A percentile compares a stretch with the other conserved stretches of the same genome.
phyloP scores from a whole-genome alignment of 2,113 vertebrate species.

The Tragelaphus strepsiceros region DNA sequence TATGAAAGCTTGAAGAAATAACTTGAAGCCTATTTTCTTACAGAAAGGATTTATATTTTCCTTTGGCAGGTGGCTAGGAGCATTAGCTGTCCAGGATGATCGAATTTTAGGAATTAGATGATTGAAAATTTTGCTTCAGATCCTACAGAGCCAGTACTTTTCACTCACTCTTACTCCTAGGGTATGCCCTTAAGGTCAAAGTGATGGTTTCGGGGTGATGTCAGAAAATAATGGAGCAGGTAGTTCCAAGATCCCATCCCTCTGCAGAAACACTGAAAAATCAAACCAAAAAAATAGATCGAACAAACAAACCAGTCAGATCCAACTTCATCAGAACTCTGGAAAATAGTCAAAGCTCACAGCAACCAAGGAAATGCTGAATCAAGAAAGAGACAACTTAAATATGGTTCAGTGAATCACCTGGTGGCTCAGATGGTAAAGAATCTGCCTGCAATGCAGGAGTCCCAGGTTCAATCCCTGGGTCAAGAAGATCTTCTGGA shows the following conservation, averaged over 20 bases:
- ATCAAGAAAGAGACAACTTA: background rate
- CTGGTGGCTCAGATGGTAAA: background rate
- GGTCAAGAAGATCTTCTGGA: background rate
- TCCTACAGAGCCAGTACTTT: background rate
- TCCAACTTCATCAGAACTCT: background rate
- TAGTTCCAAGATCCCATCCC: background rate
- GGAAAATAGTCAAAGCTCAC: background rate
- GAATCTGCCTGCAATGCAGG: background rate
- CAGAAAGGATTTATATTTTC: slow-evolving; percentile 24
- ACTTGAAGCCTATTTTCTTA: background rate
- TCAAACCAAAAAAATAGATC: background rate
- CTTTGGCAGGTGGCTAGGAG: background rate
- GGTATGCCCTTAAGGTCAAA: background rate
- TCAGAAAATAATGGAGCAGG: background rate
- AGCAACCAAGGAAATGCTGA: background rate
- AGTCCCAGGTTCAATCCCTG: background rate
- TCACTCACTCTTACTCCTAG: background rate
- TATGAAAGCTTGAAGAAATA: background rate
- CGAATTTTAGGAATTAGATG: slow-evolving; percentile 9
- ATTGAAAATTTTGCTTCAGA: background rate
- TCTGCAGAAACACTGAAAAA: slow-evolving; percentile 22
- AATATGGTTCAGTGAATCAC: background rate
- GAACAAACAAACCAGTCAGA: background rate
- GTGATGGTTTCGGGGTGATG: background rate
- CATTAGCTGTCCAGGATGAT: background rate